Evolutionary conservation across 2,113 vertebrate genomes (phyloP).

Genomic region (Danionella cerebrum): DNA sequence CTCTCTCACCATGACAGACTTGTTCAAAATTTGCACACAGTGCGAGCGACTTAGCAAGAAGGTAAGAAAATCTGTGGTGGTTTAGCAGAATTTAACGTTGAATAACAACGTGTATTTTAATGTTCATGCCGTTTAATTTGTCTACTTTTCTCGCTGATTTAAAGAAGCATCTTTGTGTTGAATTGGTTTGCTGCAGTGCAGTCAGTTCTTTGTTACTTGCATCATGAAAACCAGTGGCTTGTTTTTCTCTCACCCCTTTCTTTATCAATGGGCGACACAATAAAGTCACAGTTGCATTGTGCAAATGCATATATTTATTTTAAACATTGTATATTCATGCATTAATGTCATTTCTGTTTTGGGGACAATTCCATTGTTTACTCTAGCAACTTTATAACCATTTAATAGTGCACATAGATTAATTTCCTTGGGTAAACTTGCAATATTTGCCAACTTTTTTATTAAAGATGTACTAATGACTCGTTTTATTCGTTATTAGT

Average conservation of each 20-base stretch:
- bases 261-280: not conserved
- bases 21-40: conserved; percentile 65
- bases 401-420: not conserved
- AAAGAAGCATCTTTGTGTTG: not conserved
- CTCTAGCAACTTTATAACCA: not conserved
- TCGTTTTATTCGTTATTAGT: not conserved
- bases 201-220: conserved; percentile 50
- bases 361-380: not conserved
- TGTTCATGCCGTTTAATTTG: not conserved
- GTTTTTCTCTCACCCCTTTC: not conserved
- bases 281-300: not conserved
- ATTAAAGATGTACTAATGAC: too few species aligned
- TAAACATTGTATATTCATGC: not conserved
- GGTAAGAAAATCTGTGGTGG: conserved; percentile 49
- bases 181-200: conserved; percentile 48
- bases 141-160: not conserved
- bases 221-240: conserved; percentile 51
- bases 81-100: not conserved
- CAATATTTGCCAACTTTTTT: too few species aligned
- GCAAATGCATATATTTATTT: not conserved
- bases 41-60: conserved; percentile 66
- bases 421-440: not conserved
- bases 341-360: not conserved
- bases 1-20: conserved; percentile 51
- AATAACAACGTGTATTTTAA: not conserved